Percentiles rank a stretch among this genome's conserved stretches.
Evolutionary conservation across 2,113 vertebrate species (phyloP).

Genomic region (Eubucco bourcierii): DNA sequence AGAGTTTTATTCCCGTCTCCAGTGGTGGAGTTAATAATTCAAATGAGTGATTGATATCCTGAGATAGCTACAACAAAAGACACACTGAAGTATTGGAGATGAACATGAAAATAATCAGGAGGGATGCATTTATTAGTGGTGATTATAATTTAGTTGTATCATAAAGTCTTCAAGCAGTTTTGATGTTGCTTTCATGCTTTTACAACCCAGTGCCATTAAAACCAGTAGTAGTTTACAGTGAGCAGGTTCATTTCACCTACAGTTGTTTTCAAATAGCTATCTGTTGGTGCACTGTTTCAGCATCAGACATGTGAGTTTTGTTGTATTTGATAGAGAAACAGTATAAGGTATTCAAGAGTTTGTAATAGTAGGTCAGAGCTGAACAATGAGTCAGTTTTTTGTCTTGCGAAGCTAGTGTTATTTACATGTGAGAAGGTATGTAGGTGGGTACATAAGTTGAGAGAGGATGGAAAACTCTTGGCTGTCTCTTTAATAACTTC

Average conservation of each 20-base stretch:
- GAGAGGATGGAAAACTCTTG: not conserved
- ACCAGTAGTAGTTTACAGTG: not conserved
- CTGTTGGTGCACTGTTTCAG: not conserved
- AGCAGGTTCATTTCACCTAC: not conserved
- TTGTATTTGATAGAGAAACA: not conserved
- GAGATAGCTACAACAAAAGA: not conserved
- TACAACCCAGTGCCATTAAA: not conserved
- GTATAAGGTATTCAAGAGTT: not conserved
- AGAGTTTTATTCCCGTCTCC: not conserved
- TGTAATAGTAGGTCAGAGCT: not conserved
- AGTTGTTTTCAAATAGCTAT: not conserved
- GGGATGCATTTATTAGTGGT: not conserved
- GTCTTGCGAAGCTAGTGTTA: not conserved
- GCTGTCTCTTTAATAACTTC: not conserved
- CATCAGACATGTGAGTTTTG: not conserved
- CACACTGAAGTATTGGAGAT: not conserved
- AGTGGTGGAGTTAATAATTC: not conserved
- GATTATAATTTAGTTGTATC: not conserved
- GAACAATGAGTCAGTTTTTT: not conserved
- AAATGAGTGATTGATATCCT: not conserved
- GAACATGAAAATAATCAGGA: not conserved
- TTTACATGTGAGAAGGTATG: not conserved
- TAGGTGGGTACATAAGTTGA: not conserved
- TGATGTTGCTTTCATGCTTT: not conserved
- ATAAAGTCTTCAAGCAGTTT: not conserved